Base-by-base conservation (phyloP, 2,888 invertebrate genomes). In the Cephalotes varians region DNA sequence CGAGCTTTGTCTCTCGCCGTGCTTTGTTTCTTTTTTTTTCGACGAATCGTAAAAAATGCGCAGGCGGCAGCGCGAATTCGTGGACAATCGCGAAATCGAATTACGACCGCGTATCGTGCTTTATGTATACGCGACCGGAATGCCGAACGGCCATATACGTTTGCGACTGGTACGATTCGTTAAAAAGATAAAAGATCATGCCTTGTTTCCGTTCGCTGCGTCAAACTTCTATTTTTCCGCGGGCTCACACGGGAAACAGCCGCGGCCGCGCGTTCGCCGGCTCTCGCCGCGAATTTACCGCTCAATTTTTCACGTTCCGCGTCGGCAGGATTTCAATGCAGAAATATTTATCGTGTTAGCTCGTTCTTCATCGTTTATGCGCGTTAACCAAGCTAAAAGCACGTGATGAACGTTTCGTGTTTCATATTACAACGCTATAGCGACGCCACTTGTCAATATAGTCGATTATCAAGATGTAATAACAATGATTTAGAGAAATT, bases 41-140 rank as follows among this genome's bases (percentile, higher is more conserved):
- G 67, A 44, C 81, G 58, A 89, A 87, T 86, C 81, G 77, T 83
- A 71, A 86, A 86, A 88, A 88, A 86, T 83, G 74, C 56, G 58
- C 58, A 47, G 18, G 18, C 28, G 72, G 64, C 74, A 87, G 87
- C 79, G 73, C 83, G 81, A 89, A 86, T 89, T 89, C 76, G 85
- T 82, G 85, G 80, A 60, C 83, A 83, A 89, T 82, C 82, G 81
- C 49, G 64, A 83, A 85, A 87, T 83, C 85, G 82, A 85, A 87
- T 89, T 87, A 85, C 83, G 54, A 28, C 21, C 56, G 56, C 49
- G 85, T 73, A 60, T 51, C 62, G 69, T 62, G 67, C 82, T 83
- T 81, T 81, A 81, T 77, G 51, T 64, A 81, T 58, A 74, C 82
- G 49, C 54, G 51, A 34, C 40, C 49, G 67, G 51, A 56, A 69